These are phyloP conservation scores for Dascillus cervinus DNA, from an alignment of 2,888 invertebrate species.

Conservation along the genomic window DNA sequence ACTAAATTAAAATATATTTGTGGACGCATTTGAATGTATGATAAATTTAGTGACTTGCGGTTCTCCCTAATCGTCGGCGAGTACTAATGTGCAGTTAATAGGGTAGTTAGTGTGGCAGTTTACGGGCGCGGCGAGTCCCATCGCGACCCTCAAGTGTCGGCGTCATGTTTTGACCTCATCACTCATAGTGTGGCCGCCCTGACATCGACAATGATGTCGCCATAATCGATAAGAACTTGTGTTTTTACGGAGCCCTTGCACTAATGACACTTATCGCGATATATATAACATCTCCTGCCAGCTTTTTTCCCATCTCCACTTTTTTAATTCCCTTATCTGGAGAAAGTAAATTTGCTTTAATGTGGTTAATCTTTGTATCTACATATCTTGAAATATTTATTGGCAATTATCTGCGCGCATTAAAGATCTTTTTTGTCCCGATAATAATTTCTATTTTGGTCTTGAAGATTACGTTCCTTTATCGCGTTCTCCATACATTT, in stretches of 20 bases:
- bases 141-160: slow-evolving; percentile 25
- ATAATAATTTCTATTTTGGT: not conserved
- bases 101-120: slow-evolving; percentile 20
- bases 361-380: too few relatives aligned
- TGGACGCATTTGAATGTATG: too few relatives aligned
- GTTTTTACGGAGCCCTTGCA: slow-evolving; percentile 16
- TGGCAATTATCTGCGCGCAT: too few relatives aligned
- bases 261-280: slow-evolving; percentile 19
- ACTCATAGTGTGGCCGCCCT: slow-evolving; percentile 21
- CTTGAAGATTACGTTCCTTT: not conserved
- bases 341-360: too few relatives aligned
- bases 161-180: slow-evolving; percentile 34
- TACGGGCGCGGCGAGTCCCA: slow-evolving; percentile 27
- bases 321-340: too few relatives aligned
- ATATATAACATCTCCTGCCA: not conserved
- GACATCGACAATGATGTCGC: slow-evolving; percentile 25
- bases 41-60: too few relatives aligned
- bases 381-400: too few relatives aligned
- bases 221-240: slow-evolving; percentile 24
- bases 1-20: too few relatives aligned
- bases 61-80: slow-evolving; percentile 8
- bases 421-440: too few relatives aligned
- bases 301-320: too few relatives aligned
- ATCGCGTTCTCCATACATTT: not conserved
- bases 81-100: slow-evolving; percentile 21